Conservation (phyloP, 1,140 invertebrate genomes). For the Babylonia areolata region DNA sequence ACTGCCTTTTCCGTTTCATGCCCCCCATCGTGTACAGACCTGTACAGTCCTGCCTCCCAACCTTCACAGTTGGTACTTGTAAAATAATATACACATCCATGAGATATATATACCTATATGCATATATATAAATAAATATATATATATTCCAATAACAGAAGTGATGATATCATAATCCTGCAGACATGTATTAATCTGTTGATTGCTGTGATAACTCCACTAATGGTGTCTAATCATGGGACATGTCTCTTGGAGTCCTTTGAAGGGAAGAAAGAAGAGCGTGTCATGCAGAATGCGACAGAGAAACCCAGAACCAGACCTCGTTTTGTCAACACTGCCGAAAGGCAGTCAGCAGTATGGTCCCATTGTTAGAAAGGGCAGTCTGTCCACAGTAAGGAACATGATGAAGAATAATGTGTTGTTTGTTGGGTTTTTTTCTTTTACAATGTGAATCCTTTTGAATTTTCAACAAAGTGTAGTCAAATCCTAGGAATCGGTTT, state of each 20-base stretch:
- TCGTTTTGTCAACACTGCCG: not conserved
- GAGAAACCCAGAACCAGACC: not conserved
- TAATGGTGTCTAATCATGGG: not conserved
- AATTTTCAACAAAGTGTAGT: too few relatives aligned
- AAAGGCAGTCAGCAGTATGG: too few relatives aligned
- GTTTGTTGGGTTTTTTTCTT: too few relatives aligned
- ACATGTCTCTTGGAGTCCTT: not conserved
- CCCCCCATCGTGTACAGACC: not conserved
- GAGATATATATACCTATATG: not conserved
- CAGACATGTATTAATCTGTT: not conserved
- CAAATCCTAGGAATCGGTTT: too few relatives aligned
- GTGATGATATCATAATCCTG: not conserved
- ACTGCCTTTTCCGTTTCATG: not conserved
- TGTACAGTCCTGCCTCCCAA: not conserved
- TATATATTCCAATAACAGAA: not conserved
- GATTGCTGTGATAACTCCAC: not conserved
- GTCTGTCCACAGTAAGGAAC: too few relatives aligned
- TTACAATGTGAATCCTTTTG: too few relatives aligned
- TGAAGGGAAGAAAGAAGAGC: not conserved
- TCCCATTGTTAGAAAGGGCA: too few relatives aligned
- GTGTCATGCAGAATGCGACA: not conserved
- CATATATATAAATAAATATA: not conserved
- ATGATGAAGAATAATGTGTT: too few relatives aligned
- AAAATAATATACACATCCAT: not conserved
- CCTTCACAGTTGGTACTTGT: not conserved